Conservation (phyloP, 2,888 invertebrate species). For the Leucoma salicis region DNA sequence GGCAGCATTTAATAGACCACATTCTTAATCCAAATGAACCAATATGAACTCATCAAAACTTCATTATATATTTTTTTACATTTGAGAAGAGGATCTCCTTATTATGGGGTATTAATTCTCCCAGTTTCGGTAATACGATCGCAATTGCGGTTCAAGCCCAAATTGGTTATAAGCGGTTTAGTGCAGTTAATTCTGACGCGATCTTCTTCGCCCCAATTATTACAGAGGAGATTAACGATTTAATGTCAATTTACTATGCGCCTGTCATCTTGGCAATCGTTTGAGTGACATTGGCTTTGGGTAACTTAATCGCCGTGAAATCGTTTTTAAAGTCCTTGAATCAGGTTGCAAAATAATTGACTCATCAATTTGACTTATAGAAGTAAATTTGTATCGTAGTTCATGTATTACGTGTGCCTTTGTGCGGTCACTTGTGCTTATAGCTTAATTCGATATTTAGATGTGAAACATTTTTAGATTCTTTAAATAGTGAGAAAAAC, state of each 20-base stretch:
- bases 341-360: neutral
- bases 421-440: too few relatives aligned
- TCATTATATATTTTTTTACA: constrained; percentile 10
- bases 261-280: constrained; percentile 10
- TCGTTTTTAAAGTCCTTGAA: neutral
- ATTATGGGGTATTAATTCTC: constrained; percentile 27
- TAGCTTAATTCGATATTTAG: too few relatives aligned
- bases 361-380: too few relatives aligned
- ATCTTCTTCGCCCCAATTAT: constrained; percentile 35
- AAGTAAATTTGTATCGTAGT: too few relatives aligned
- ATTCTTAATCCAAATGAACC: constrained; percentile 15
- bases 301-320: neutral
- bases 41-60: constrained; percentile 1
- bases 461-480: too few relatives aligned
- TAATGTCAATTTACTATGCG: constrained; percentile 30
- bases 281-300: constrained; percentile 13
- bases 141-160: constrained; percentile 32
- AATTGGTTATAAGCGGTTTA: constrained; percentile 47
- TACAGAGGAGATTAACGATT: constrained; percentile 43
- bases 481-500: too few relatives aligned
- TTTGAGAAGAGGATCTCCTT: constrained; percentile 1
- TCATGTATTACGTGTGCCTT: too few relatives aligned
- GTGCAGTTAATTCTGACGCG: constrained; percentile 39
- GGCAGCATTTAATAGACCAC: too few relatives aligned
- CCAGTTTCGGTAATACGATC: constrained; percentile 30